phyloP scores from a whole-genome alignment of 2,888 invertebrate genomes.

The Aricia artaxerxes region DNA sequence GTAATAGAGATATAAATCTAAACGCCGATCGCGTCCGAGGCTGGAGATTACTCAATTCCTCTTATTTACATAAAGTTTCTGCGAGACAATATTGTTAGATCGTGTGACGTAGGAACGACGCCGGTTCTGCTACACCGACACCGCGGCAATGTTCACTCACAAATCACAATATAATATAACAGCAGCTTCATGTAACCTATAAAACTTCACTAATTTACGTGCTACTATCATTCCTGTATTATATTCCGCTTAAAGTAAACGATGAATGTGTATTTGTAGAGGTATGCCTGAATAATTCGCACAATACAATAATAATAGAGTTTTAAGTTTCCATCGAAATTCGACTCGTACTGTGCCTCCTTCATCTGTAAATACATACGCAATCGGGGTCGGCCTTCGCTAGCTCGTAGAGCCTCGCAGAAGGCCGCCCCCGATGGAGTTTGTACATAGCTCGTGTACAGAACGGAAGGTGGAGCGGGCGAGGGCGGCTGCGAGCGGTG shows the following conservation, averaged over 20 bases:
- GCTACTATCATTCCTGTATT: constrained; percentile 25
- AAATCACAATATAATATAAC: background rate
- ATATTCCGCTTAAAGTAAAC: constrained; percentile 28
- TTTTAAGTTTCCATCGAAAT: constrained; percentile 15
- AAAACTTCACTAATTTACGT: constrained; percentile 26
- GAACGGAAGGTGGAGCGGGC: constrained; percentile 35
- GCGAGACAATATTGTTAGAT: background rate
- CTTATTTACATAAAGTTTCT: background rate
- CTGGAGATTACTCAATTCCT: background rate
- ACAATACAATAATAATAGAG: constrained; percentile 16
- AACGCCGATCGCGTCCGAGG: background rate
- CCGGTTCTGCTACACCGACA: background rate
- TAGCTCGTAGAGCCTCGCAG: background rate
- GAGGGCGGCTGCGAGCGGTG: constrained; percentile 35
- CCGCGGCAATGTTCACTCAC: background rate
- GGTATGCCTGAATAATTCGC: constrained; percentile 29
- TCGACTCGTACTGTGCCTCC: background rate
- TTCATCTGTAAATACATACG: constrained; percentile 28
- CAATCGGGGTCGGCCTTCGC: constrained; percentile 19
- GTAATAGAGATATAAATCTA: background rate
- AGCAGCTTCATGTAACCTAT: constrained; percentile 26
- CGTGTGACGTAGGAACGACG: background rate
- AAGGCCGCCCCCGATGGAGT: constrained; percentile 32
- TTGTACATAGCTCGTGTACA: constrained; percentile 41
- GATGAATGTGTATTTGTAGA: constrained; percentile 29